phyloP scores from a whole-genome alignment of 2,888 invertebrate genomes.

The Rhingia campestris region DNA sequence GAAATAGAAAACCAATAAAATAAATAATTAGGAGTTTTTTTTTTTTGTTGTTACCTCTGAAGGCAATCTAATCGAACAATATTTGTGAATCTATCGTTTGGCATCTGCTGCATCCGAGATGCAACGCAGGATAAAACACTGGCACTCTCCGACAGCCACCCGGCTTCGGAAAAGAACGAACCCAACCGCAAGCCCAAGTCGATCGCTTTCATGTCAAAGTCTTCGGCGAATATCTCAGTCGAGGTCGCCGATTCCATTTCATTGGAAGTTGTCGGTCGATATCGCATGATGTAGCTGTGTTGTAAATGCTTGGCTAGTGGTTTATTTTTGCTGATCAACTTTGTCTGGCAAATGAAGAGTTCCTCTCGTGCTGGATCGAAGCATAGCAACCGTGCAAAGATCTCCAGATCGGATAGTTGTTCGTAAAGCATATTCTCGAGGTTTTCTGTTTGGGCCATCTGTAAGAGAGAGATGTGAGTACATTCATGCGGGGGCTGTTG shows the following conservation, averaged over 20 bases:
- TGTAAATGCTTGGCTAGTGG: constrained; percentile 78
- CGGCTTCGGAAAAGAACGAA: constrained; percentile 93
- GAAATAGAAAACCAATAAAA: constrained; percentile 25
- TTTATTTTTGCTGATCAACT: constrained; percentile 79
- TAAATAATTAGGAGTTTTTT: background rate
- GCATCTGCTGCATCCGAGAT: constrained; percentile 85
- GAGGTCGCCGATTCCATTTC: constrained; percentile 66
- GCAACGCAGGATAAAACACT: constrained; percentile 88
- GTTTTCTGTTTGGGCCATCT: constrained; percentile 80
- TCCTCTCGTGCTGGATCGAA: constrained; percentile 80
- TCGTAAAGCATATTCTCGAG: constrained; percentile 80
- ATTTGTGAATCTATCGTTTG: constrained; percentile 85
- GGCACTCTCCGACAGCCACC: constrained; percentile 92
- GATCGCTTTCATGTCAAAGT: constrained; percentile 77
- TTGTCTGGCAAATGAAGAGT: constrained; percentile 80
- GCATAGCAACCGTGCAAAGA: constrained; percentile 80
- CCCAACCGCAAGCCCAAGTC: constrained; percentile 84
- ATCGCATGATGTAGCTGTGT: constrained; percentile 77
- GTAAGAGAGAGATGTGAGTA: constrained; percentile 39
- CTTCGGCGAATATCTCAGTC: constrained; percentile 66
- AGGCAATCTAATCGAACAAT: constrained; percentile 91
- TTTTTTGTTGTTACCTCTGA: constrained; percentile 86
- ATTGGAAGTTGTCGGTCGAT: constrained; percentile 67
- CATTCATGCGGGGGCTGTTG: constrained; percentile 30
- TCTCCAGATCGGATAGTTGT: constrained; percentile 80